phyloP scores from a whole-genome alignment of 2,888 invertebrate genomes.

The Eristalis tenax region DNA sequence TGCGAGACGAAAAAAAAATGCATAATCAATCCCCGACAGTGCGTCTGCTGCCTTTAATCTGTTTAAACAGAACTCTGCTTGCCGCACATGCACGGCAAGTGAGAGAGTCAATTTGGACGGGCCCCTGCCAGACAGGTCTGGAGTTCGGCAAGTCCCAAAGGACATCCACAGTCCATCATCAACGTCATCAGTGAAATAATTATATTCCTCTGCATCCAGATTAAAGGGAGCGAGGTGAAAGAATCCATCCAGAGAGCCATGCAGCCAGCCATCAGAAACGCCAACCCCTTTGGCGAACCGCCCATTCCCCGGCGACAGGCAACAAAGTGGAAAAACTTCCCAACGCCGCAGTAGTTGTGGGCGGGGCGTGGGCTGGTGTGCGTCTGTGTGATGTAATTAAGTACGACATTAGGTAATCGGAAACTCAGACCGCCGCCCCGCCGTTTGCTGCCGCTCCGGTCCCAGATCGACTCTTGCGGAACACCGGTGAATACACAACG shows the following conservation, averaged over 20 bases:
- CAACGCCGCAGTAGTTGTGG: neutral
- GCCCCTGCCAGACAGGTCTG: neutral
- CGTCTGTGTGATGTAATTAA: conserved; percentile 45
- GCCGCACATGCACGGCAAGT: neutral
- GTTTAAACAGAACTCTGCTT: conserved; percentile 56
- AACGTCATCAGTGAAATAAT: conserved; percentile 60
- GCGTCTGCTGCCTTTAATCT: conserved; percentile 62
- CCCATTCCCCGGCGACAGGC: neutral
- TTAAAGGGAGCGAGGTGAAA: neutral
- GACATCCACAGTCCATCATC: conserved; percentile 61
- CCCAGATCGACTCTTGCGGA: conserved; percentile 21
- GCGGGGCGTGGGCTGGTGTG: neutral
- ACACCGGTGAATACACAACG: conserved; percentile 15
- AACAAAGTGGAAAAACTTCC: conserved; percentile 46
- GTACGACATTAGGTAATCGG: conserved; percentile 48
- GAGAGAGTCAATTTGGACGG: conserved; percentile 53
- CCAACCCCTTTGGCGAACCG: neutral
- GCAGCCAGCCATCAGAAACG: neutral
- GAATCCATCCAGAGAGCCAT: neutral
- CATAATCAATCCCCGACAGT: conserved; percentile 28
- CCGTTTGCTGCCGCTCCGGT: neutral
- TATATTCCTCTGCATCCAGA: conserved; percentile 56
- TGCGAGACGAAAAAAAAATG: conserved; percentile 38
- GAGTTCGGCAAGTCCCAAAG: conserved; percentile 46
- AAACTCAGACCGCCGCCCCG: neutral